Percentiles rank a stretch among this genome's conserved stretches.
Conservation (phyloP, 2,113 vertebrate genomes). For the Rhombomys opimus region DNA sequence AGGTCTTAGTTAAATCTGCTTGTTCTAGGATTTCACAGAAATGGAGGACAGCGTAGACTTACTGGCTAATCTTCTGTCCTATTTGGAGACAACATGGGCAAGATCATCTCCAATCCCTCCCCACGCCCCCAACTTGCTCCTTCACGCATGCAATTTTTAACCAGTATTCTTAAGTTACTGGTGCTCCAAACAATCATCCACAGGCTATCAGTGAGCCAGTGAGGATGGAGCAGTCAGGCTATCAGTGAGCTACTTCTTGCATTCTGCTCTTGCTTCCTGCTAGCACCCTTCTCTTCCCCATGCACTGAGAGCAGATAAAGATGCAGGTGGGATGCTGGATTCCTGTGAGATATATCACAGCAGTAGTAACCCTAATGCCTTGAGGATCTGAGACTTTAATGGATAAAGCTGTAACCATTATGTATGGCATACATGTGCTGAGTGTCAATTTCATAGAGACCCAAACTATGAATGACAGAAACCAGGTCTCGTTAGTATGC, state of each 20-base stretch:
- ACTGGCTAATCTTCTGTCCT: neutral
- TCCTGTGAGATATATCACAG: neutral
- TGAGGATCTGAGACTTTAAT: conserved; percentile 30
- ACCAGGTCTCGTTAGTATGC: neutral
- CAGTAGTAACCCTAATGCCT: neutral
- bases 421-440: neutral
- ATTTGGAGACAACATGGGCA: neutral
- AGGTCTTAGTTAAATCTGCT: neutral
- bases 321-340: accelerated
- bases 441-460: neutral
- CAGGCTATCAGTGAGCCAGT: neutral
- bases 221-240: neutral
- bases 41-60: neutral
- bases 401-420: neutral
- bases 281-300: neutral
- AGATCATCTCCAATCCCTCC: neutral
- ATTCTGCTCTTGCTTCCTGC: no score
- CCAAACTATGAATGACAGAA: neutral
- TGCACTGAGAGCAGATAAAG: neutral
- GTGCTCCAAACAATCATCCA: neutral
- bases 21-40: neutral
- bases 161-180: neutral
- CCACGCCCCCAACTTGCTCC: neutral
- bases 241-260: neutral
- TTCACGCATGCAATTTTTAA: neutral